Evolutionary conservation across 2,888 invertebrate genomes (phyloP), one percentile per base, ranked within the genome.

Genomic region (Craniophora ligustri): DNA sequence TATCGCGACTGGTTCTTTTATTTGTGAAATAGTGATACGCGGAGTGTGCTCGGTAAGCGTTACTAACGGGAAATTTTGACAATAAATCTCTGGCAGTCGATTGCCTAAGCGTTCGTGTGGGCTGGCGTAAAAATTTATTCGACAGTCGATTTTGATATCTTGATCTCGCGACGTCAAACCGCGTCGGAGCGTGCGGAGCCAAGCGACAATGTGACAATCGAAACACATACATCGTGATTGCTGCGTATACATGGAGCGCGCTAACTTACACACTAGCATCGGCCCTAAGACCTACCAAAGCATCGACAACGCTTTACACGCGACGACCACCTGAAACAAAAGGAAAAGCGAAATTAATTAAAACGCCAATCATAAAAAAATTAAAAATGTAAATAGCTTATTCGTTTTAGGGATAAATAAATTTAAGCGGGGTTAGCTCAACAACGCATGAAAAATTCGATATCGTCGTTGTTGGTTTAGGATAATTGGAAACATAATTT

Each of bases 321-420:
- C 85, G 89, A 85, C 86, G 92, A 85, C 90, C 88, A 94, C 90
- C 94, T 94, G 94, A 80, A 94, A 94, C 94, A 94, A 94, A 93
- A 91, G 90, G 88, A 91, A 91, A 94, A 93, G 93, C 93, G 86
- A 94, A 94, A 93, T 94, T 93, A 94, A 93, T 94, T 71, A 89
- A 88, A 91, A 87, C 79, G 92, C 92, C 91, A 92, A 90, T 90
- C 67, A 89, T 85, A 87, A 88, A 78, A 82, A 82, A n/a, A 77
- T 72, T 54, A 60, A 72, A 84, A 85, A 81, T 76, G 79, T 72
- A 69, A 76, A 60, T 69, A 79, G 77, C 77, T 70, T 69, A 68
- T 65, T 74, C 57, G 53, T 47, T 68, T 60, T 58, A 44, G 60
- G 53, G 50, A 59, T 55, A 59, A 66, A 66, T 72, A 66, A 26